Conservation (phyloP, 2,113 vertebrate genomes). For the Chrysemys picta region DNA sequence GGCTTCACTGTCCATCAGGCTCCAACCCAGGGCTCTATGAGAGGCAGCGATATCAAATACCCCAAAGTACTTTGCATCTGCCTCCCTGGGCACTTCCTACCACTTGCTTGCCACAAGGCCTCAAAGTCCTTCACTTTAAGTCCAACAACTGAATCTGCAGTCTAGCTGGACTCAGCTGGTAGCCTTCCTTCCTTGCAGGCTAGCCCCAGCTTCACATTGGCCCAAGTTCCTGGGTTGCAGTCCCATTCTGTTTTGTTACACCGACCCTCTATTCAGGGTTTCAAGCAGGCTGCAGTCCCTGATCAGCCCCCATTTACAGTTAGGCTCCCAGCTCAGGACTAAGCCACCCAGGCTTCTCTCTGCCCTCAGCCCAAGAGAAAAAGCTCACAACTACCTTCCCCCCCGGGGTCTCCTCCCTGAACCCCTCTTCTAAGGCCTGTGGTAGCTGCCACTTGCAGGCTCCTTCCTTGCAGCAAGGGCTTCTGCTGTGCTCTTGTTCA, state of each 20-base stretch:
- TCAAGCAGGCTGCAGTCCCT: neutral
- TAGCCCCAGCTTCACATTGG: neutral
- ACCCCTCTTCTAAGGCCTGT: neutral
- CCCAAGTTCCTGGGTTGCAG: neutral
- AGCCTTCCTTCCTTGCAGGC: neutral
- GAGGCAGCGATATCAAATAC: neutral
- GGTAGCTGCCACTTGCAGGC: neutral
- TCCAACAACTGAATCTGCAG: neutral
- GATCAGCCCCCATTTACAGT: neutral
- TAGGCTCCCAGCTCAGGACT: neutral
- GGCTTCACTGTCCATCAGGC: neutral
- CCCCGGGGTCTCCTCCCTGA: neutral
- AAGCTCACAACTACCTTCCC: neutral
- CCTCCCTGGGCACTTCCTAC: neutral
- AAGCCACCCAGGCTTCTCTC: neutral
- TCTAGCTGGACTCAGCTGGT: neutral
- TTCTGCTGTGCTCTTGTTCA: neutral
- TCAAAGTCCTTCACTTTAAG: neutral
- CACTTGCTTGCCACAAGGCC: too few relatives aligned
- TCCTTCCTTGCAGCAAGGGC: neutral
- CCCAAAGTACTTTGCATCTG: neutral
- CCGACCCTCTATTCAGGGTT: neutral
- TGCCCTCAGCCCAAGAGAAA: neutral
- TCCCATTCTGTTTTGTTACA: neutral
- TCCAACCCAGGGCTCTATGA: neutral